Percentiles rank a stretch among this genome's conserved stretches.
Evolutionary conservation across 2,797 vertebrate genomes (phyloP).

Genomic region (Pagetopsis macropterus): DNA sequence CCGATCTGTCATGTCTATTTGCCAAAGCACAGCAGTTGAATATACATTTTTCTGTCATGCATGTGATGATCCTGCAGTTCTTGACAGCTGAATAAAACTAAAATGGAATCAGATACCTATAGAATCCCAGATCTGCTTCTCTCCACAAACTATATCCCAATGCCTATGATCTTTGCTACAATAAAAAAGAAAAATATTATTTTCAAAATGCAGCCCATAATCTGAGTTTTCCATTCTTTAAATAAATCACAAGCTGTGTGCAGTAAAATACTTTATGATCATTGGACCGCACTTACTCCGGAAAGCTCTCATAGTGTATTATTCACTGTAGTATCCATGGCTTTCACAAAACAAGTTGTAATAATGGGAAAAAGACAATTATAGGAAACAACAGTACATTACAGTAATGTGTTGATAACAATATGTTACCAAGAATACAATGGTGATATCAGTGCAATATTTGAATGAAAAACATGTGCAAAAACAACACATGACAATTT

Average conservation of each 20-base stretch:
- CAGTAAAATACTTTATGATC: not conserved
- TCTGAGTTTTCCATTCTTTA: not conserved
- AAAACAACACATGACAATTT: too few species aligned
- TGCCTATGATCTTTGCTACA: not conserved
- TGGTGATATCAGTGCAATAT: too few species aligned
- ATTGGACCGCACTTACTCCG: too few species aligned
- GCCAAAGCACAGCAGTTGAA: conserved; percentile 24
- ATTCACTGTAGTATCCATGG: not conserved
- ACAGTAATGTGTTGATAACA: too few species aligned
- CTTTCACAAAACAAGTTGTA: not conserved
- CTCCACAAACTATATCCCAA: not conserved
- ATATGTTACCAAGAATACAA: too few species aligned
- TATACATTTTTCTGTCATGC: conserved; percentile 16
- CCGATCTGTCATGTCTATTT: conserved; percentile 21
- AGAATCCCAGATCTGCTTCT: not conserved
- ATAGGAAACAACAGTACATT: too few species aligned
- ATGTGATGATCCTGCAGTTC: conserved; percentile 17
- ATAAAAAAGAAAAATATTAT: not conserved
- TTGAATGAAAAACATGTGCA: too few species aligned
- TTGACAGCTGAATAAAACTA: conserved; percentile 1
- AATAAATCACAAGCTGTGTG: not conserved
- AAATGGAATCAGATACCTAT: not conserved
- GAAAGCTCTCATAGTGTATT: too few species aligned
- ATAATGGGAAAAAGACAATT: too few species aligned
- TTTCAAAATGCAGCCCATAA: not conserved